Conservation (phyloP, 2,888 invertebrate species). For the Anticlea derivata region DNA sequence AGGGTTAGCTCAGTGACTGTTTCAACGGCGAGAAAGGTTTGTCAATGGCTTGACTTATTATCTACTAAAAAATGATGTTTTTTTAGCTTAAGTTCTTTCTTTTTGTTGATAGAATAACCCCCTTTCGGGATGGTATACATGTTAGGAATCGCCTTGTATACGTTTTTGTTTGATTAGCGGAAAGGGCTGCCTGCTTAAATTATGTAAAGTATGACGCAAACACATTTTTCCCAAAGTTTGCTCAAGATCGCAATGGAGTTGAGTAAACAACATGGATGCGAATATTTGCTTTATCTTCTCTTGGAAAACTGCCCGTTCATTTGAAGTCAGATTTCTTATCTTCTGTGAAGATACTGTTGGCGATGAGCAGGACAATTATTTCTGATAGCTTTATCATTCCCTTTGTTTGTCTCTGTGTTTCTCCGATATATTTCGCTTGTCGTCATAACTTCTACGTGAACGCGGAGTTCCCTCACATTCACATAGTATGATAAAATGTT, state of each 20-base stretch:
- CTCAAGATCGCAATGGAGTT: background rate
- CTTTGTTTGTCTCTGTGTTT: slow-evolving; percentile 1
- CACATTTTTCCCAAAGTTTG: background rate
- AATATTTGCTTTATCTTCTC: background rate
- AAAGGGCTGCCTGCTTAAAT: background rate
- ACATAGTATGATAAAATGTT: background rate
- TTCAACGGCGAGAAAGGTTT: background rate
- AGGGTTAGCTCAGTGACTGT: background rate
- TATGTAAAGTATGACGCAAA: slow-evolving; percentile 2
- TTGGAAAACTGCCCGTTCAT: background rate
- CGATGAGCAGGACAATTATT: no score
- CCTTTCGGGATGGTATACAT: no score
- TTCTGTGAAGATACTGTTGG: no score
- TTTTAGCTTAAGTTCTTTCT: no score
- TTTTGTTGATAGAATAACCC: no score
- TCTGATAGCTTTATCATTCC: background rate
- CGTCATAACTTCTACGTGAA: background rate
- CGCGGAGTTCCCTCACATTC: background rate
- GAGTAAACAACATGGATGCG: background rate
- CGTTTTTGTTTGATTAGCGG: no score
- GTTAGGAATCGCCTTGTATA: no score
- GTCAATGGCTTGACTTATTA: background rate
- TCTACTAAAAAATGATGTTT: background rate
- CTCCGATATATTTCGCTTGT: background rate
- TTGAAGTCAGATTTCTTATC: no score